phyloP scores from a whole-genome alignment of 1,140 invertebrate species.

The Lepidurus couesii region DNA sequence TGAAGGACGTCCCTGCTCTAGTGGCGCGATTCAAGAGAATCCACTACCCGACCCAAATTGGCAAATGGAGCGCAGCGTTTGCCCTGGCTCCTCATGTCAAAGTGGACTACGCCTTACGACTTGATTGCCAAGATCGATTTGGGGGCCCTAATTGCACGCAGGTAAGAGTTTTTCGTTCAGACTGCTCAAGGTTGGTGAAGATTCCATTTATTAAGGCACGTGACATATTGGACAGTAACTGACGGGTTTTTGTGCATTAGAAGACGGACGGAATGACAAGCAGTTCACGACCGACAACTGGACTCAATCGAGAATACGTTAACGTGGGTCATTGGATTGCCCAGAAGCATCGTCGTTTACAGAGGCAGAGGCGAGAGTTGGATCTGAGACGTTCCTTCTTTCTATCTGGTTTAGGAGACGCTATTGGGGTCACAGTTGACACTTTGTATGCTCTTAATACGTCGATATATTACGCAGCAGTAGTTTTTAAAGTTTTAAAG shows the following conservation, averaged over 20 bases:
- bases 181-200: background rate
- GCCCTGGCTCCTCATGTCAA: background rate
- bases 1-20: background rate
- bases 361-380: background rate
- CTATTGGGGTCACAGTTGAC: constrained; percentile 25
- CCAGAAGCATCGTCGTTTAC: background rate
- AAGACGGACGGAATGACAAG: background rate
- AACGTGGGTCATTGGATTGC: background rate
- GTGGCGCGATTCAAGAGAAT: constrained; percentile 9
- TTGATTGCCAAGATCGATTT: background rate
- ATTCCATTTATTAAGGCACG: background rate
- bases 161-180: background rate
- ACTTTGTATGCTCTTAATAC: constrained; percentile 26
- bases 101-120: background rate
- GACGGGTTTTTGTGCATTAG: background rate
- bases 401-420: constrained; percentile 18
- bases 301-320: background rate
- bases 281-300: background rate
- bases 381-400: constrained; percentile 8
- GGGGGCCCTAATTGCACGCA: background rate
- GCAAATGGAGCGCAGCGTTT: constrained; percentile 2
- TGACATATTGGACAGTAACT: background rate
- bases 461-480: constrained; percentile 28
- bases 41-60: background rate
- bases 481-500: constrained; percentile 28